A percentile compares a stretch with the other conserved stretches of the same genome.
These are phyloP conservation scores for Psephotus haematonotus DNA, from an alignment of 2,113 vertebrate genomes.

Conservation along the genomic window DNA sequence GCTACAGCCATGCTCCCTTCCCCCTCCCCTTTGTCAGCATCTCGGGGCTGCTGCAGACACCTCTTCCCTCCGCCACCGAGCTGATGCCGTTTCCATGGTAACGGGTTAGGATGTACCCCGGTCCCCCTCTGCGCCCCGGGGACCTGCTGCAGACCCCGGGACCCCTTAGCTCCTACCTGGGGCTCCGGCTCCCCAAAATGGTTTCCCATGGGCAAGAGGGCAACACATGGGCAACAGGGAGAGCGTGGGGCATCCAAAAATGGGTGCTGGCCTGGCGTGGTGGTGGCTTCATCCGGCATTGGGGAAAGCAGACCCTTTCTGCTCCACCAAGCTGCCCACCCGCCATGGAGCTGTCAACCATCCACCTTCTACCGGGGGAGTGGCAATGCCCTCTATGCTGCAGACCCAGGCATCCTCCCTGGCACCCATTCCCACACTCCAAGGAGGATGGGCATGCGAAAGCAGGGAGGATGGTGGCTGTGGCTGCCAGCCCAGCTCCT, in stretches of 20 bases:
- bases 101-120: slow-evolving; percentile 28
- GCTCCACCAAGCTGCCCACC: background rate
- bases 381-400: background rate
- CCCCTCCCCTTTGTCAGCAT: slow-evolving; percentile 54
- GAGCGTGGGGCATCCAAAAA: background rate
- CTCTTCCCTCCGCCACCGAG: slow-evolving; percentile 36
- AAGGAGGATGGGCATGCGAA: background rate
- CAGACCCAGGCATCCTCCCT: background rate
- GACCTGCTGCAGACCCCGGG: accelerated
- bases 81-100: slow-evolving; percentile 44
- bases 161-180: accelerated
- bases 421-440: background rate
- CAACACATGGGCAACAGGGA: background rate
- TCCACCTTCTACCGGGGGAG: background rate
- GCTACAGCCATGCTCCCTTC: slow-evolving; percentile 36
- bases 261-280: background rate
- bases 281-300: accelerated
- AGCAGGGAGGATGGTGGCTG: background rate
- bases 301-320: background rate
- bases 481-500: background rate
- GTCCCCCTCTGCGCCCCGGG: background rate
- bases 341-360: accelerated
- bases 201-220: background rate
- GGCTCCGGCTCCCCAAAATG: background rate
- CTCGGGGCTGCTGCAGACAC: slow-evolving; percentile 52